Conservation (phyloP, 2,113 vertebrate species). For the Platysternon megacephalum region DNA sequence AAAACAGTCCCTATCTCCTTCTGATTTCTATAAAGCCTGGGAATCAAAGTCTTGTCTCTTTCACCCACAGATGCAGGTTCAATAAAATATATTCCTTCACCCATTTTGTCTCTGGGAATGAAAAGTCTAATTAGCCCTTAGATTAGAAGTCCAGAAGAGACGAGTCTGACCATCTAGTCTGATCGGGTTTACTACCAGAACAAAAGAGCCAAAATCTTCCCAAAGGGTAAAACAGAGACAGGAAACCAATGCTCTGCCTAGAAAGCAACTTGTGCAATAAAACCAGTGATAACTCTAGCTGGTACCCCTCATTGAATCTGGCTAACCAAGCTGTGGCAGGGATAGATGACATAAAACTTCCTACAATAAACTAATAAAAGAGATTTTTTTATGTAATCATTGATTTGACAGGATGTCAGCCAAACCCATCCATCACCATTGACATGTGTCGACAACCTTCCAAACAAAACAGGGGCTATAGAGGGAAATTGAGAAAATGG, state of each 20-base stretch:
- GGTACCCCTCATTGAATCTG: conserved; percentile 5
- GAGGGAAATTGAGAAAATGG: conserved; percentile 52
- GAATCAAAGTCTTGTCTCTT: background rate
- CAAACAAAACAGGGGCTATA: conserved; percentile 48
- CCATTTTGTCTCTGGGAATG: background rate
- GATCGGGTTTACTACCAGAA: background rate
- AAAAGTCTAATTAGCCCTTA: background rate
- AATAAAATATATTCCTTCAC: background rate
- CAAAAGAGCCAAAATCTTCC: background rate
- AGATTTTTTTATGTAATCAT: conserved; percentile 76
- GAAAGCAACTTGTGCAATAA: conserved; percentile 29
- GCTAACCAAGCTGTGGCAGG: conserved; percentile 49
- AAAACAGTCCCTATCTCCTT: background rate
- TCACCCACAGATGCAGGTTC: background rate
- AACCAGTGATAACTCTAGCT: conserved; percentile 27
- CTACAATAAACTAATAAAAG: conserved; percentile 78
- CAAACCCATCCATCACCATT: conserved; percentile 74
- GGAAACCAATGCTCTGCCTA: conserved; percentile 24
- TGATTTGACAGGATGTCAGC: conserved; percentile 76
- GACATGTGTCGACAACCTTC: conserved; percentile 73
- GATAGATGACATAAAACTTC: conserved; percentile 71
- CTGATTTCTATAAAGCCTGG: background rate
- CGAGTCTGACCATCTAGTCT: background rate
- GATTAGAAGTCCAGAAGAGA: background rate
- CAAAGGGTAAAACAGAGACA: background rate